Percentiles rank a stretch among this genome's conserved stretches.
phyloP scores from a whole-genome alignment of 1,140 invertebrate genomes.

The Meloidogyne chitwoodi region DNA sequence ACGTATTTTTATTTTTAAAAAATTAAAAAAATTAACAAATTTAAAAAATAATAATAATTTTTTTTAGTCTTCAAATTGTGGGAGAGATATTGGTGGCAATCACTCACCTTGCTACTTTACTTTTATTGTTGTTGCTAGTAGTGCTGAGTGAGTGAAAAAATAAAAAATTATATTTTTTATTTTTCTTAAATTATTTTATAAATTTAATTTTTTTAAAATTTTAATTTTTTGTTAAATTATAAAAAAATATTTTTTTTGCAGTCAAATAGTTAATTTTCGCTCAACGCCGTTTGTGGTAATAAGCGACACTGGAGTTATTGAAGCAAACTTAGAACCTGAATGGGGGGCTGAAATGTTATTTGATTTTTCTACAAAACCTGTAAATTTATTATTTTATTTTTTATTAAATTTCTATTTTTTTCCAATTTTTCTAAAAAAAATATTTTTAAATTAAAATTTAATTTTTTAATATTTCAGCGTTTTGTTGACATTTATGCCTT shows the following conservation, averaged over 20 bases:
- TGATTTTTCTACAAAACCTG: constrained; percentile 15
- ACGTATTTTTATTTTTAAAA: not conserved
- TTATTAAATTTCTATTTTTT: not conserved
- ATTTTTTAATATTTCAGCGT: not conserved
- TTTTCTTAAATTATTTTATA: not conserved
- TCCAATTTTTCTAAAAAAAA: too few relatives aligned
- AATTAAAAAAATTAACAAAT: not conserved
- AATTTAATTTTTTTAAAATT: not conserved
- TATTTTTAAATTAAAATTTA: too few relatives aligned
- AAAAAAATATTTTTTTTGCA: not conserved
- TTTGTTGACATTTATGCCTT: constrained; percentile 29
- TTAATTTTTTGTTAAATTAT: not conserved
- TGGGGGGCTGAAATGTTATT: constrained; percentile 10
- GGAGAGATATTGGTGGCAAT: not conserved
- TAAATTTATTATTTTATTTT: not conserved
- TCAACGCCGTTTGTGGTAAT: constrained; percentile 16
- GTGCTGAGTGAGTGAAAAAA: constrained; percentile 3
- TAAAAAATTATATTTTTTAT: too few relatives aligned
- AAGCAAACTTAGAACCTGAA: not conserved
- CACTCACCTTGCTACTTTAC: constrained; percentile 21
- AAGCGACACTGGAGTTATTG: constrained; percentile 1
- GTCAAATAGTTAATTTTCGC: constrained; percentile 7
- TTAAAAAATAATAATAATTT: not conserved
- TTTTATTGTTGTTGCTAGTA: constrained; percentile 24
- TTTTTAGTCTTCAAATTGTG: not conserved